These are phyloP conservation scores for Catonia carolina DNA, from an alignment of 2,888 invertebrate genomes.

Conservation along the genomic window DNA sequence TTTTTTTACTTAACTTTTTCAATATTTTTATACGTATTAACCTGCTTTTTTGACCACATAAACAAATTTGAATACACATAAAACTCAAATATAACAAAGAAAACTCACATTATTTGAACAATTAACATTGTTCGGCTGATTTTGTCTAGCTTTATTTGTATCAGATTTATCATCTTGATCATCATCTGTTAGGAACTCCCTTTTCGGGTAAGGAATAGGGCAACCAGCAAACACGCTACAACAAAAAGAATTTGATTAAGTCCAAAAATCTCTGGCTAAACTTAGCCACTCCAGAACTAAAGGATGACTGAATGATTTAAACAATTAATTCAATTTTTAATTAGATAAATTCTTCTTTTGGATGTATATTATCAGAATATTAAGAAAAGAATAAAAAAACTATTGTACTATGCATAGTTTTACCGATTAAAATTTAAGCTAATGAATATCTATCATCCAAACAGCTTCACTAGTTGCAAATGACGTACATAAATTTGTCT, in stretches of 20 bases:
- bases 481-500: no score
- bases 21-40: no score
- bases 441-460: no score
- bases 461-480: no score
- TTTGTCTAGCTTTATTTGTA: conserved; percentile 35
- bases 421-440: no score
- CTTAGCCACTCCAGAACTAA: no score
- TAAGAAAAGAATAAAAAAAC: not conserved
- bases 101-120: conserved; percentile 1
- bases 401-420: no score
- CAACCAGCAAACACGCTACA: conserved; percentile 85
- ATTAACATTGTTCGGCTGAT: conserved; percentile 31
- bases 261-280: no score
- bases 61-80: no score
- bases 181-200: conserved; percentile 95
- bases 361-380: not conserved
- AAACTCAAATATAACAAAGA: not conserved
- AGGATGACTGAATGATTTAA: not conserved
- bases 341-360: not conserved
- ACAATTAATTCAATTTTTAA: not conserved
- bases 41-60: no score
- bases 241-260: conserved; percentile 23
- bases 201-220: conserved; percentile 95
- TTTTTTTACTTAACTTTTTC: no score
- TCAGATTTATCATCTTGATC: conserved; percentile 93